Conservation (phyloP, 2,797 vertebrate species). For the Takifugu rubripes region DNA sequence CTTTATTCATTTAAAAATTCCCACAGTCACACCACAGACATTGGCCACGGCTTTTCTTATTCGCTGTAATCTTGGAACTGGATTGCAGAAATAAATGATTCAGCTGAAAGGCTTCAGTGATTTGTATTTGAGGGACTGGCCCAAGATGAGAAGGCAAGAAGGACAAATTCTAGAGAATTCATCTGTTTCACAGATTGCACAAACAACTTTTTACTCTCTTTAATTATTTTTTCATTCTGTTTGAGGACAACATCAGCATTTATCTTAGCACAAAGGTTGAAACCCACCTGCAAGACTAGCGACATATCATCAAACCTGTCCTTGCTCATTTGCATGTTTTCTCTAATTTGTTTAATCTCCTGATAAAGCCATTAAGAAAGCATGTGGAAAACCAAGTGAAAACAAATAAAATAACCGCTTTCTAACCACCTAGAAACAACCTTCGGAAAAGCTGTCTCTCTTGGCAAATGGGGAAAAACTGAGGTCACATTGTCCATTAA, state of each 20-base stretch:
- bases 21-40: too few species aligned
- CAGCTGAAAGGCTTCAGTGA: neutral
- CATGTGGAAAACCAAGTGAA: too few species aligned
- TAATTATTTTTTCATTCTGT: too few species aligned
- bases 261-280: neutral
- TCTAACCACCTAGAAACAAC: too few species aligned
- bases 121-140: conserved; percentile 31
- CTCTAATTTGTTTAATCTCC: neutral
- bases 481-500: neutral
- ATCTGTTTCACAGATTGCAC: neutral
- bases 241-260: neutral
- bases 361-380: neutral
- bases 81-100: conserved; percentile 4
- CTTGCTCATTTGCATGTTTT: neutral
- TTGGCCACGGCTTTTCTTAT: too few species aligned
- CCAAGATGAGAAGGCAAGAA: conserved; percentile 39
- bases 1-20: too few species aligned
- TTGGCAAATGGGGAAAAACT: too few species aligned
- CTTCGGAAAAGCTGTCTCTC: too few species aligned
- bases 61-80: too few species aligned
- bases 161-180: conserved; percentile 3
- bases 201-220: too few species aligned
- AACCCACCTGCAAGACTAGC: neutral
- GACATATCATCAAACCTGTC: neutral
- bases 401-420: too few species aligned